Conservation (phyloP, 2,888 invertebrate species). For the Ophraella communa region DNA sequence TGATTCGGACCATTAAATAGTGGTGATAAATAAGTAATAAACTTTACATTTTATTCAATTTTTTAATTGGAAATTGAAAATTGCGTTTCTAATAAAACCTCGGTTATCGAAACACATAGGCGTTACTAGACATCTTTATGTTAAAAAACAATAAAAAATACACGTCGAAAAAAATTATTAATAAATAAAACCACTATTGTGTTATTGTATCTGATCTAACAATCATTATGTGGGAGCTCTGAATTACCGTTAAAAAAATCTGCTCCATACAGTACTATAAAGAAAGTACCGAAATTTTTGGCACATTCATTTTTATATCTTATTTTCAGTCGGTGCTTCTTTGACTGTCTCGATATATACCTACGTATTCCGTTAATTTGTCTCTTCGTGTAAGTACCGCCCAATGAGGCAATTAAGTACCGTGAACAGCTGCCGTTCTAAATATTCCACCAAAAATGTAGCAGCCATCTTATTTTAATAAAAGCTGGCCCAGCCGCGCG, state of each 20-base stretch:
- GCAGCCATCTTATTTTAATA: too few species aligned
- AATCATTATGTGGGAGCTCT: not conserved
- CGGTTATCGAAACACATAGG: too few species aligned
- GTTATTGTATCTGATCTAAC: too few species aligned
- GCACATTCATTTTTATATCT: not conserved
- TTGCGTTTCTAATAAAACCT: not conserved
- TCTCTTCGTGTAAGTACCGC: not conserved
- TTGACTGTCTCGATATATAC: not conserved
- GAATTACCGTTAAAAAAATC: not conserved
- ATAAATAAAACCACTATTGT: too few species aligned
- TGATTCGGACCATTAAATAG: not conserved
- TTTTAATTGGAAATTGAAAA: not conserved
- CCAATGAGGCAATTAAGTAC: not conserved
- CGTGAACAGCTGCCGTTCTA: not conserved
- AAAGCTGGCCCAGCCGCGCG: too few species aligned
- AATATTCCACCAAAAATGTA: slow-evolving; percentile 3
- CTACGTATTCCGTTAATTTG: slow-evolving; percentile 1
- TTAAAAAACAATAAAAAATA: too few species aligned
- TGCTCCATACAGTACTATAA: not conserved
- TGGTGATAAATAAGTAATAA: not conserved
- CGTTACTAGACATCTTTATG: too few species aligned
- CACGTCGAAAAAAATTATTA: too few species aligned
- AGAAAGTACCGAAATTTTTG: slow-evolving; percentile 1
- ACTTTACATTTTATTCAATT: not conserved
- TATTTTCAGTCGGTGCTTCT: slow-evolving; percentile 7